A percentile compares a stretch with the other conserved stretches of the same genome.
Evolutionary conservation across 2,113 vertebrate species (phyloP).

Genomic region (Melozone crissalis): DNA sequence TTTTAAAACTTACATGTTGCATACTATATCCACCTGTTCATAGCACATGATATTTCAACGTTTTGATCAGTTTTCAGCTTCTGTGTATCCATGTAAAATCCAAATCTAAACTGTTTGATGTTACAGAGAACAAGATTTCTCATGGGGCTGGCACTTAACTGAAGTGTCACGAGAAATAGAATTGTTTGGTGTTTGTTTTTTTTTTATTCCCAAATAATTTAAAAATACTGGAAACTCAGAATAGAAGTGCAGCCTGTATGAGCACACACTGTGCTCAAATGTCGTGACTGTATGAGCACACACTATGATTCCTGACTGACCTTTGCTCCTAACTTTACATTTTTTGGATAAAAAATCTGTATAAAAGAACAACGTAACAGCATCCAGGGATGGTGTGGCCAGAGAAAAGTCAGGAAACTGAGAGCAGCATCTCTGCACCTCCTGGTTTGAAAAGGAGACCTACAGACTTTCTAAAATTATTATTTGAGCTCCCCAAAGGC

Average conservation of each 20-base stretch:
- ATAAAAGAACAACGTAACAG: not conserved
- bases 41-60: not conserved
- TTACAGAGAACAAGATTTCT: not conserved
- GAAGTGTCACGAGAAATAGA: not conserved
- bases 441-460: not conserved
- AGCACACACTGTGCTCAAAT: not conserved
- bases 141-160: not conserved
- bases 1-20: not conserved
- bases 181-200: accelerated
- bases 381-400: not conserved
- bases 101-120: not conserved
- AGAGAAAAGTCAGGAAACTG: not conserved
- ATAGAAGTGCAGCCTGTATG: not conserved
- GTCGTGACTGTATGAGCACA: accelerated
- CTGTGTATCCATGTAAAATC: not conserved
- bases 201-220: not conserved
- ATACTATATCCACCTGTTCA: not conserved
- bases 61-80: not conserved
- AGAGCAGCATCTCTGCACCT: not conserved
- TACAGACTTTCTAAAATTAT: not conserved
- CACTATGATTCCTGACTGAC: not conserved
- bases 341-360: not conserved
- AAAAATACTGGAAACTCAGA: not conserved
- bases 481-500: not conserved
- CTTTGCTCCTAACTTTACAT: not conserved